These are phyloP conservation scores for Pachypanchax playfairii DNA, from an alignment of 2,113 vertebrate species.

Conservation along the genomic window DNA sequence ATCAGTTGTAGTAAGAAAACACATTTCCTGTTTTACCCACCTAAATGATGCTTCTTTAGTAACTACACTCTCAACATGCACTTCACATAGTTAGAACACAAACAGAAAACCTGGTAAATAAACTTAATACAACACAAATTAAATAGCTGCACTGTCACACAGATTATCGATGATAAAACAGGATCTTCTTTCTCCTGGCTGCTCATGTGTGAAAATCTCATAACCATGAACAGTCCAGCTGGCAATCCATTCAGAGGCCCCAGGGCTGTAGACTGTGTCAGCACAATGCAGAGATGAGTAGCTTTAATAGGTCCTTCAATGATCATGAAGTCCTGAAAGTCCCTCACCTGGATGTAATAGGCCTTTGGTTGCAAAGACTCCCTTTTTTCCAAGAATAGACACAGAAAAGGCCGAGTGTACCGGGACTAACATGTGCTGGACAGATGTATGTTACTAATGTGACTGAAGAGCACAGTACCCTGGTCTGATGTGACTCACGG, in stretches of 20 bases:
- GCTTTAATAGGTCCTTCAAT: constrained; percentile 63
- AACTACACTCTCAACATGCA: constrained; percentile 26
- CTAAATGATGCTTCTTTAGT: constrained; percentile 29
- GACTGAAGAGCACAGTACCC: constrained; percentile 27
- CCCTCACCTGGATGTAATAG: constrained; percentile 62
- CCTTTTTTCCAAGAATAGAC: constrained; percentile 13
- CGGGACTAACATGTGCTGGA: constrained; percentile 51
- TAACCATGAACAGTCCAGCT: constrained; percentile 65
- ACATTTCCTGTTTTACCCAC: constrained; percentile 35
- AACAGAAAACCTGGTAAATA: constrained; percentile 40
- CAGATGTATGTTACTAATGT: constrained; percentile 54
- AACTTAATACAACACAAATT: constrained; percentile 32
- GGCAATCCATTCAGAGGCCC: constrained; percentile 64
- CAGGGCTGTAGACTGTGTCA: constrained; percentile 39
- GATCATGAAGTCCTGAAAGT: constrained; percentile 48
- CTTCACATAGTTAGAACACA: constrained; percentile 25
- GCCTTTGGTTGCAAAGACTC: constrained; percentile 38
- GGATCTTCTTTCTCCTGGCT: constrained; percentile 37
- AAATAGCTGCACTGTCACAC: constrained; percentile 25
- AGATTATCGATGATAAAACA: constrained; percentile 40
- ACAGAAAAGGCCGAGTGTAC: constrained; percentile 4
- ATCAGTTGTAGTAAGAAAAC: too few relatives aligned
- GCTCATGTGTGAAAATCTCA: constrained; percentile 54
- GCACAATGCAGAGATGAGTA: constrained; percentile 42
- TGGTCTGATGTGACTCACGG: constrained; percentile 11